Evolutionary conservation across 2,113 vertebrate genomes (phyloP), one percentile per base, ranked within the genome.

Genomic region (Seriola quinqueradiata): DNA sequence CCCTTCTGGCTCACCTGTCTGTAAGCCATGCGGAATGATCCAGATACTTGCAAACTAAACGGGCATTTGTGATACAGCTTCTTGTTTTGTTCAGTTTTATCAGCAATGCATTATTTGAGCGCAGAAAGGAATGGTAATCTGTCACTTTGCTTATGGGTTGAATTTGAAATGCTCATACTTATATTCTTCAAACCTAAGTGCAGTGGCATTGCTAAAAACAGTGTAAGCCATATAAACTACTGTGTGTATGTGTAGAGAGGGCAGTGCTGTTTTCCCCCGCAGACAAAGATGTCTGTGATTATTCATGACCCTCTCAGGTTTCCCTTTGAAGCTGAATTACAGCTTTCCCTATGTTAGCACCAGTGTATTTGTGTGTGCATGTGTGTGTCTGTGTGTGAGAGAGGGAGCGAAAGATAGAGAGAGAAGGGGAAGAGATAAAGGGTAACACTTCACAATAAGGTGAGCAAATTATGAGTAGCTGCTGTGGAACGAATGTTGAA

Each of bases 281-380:
- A 90, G 90, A 95, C 94, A 95, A 95, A 93, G 93, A 94, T 95
- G 92, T 93, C 88, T 93, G 93, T 91, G 92, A 95, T 95, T 95
- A 95, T 96, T 96, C 93, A 95, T 95, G 95, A 96, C 91, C 92
- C 83, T 93, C 93, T 95, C 94, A 87, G 91, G 94, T 96, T 96
- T 94, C 95, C 93, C 93, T 95, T 95, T 95, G 95, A 95, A 94
- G 90, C 92, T 92, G 90, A 95, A 94, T 95, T 95, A 95, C 94
- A 95, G 93, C 93, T 95, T 94, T 93, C 89, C 87, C 93, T 92
- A 87, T 89, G 93, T 92, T 94, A 84, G 91, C 86, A 78, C 84
- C 88, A 88, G 70, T 81, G 80, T 80, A 54, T 83, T 59, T 87
- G 55, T 81, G 63, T 63, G 68, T 77, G 38, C 9, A 25, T 72